A percentile compares a stretch with the other conserved stretches of the same genome.
These are phyloP conservation scores for Temnothorax ravouxi DNA, from an alignment of 2,888 invertebrate genomes.

Conservation along the genomic window DNA sequence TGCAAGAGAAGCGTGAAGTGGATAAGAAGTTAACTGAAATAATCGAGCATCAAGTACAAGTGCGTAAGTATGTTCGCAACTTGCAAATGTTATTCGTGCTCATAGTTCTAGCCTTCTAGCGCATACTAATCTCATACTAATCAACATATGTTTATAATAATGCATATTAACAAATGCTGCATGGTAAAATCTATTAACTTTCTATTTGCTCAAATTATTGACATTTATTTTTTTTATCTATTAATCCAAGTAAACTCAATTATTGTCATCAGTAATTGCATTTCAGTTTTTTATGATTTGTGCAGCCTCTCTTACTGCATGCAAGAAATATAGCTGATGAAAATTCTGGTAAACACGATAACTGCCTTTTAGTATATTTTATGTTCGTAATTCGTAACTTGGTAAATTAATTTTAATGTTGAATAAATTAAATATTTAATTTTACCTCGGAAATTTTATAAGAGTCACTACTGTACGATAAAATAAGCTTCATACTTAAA, in stretches of 20 bases:
- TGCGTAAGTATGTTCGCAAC: conserved; percentile 63
- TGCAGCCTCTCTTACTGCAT: conserved; percentile 19
- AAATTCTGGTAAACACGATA: conserved; percentile 22
- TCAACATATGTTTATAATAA: background rate
- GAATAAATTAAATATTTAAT: conserved; percentile 7
- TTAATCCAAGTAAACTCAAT: background rate
- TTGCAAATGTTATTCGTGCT: background rate
- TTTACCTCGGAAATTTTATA: background rate
- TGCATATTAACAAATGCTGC: background rate
- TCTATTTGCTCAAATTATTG: background rate
- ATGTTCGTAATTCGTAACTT: conserved; percentile 26
- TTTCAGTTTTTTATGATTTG: conserved; percentile 35
- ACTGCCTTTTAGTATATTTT: conserved; percentile 34
- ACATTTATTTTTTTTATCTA: background rate
- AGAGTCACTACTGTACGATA: background rate
- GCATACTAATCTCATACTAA: too few species aligned
- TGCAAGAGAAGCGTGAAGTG: conserved; percentile 22
- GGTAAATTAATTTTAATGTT: background rate
- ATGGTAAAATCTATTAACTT: background rate
- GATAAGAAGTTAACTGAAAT: conserved; percentile 63
- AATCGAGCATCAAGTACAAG: conserved; percentile 70
- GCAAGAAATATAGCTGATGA: conserved; percentile 28
- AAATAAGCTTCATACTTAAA: background rate
- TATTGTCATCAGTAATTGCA: conserved; percentile 2
- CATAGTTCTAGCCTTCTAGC: background rate